These are phyloP conservation scores for Hypolimnas misippus DNA, from an alignment of 2,888 invertebrate species.

Conservation along the genomic window DNA sequence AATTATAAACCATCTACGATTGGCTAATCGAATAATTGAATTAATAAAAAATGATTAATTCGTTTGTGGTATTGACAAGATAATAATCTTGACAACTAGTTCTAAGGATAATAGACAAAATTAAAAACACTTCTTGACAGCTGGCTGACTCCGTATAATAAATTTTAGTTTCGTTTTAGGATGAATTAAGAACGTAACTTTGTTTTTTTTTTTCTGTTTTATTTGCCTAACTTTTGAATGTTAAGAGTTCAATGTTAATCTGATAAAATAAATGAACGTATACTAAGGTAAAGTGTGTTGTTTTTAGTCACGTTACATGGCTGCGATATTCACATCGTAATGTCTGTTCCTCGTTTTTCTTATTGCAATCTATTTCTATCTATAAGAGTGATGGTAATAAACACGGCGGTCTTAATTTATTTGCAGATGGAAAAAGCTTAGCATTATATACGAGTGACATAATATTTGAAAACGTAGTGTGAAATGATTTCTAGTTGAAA, in stretches of 20 bases:
- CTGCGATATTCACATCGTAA: constrained; percentile 41
- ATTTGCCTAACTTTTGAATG: constrained; percentile 1
- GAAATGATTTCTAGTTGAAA: constrained; percentile 61
- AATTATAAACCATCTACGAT: too few species aligned
- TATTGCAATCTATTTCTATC: constrained; percentile 69
- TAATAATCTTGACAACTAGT: background rate
- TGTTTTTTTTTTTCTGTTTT: background rate
- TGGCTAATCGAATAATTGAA: too few species aligned
- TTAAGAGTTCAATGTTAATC: constrained; percentile 4
- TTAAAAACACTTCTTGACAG: constrained; percentile 45
- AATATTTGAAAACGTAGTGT: constrained; percentile 22
- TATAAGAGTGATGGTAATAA: constrained; percentile 54
- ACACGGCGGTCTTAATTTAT: constrained; percentile 54
- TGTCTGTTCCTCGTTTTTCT: constrained; percentile 55
- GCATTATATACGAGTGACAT: constrained; percentile 47
- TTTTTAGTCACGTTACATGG: constrained; percentile 41
- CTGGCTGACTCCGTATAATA: constrained; percentile 49
- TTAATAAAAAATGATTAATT: too few species aligned
- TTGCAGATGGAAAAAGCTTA: constrained; percentile 63
- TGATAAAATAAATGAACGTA: constrained; percentile 6
- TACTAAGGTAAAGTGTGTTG: constrained; percentile 5
- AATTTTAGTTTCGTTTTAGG: constrained; percentile 8
- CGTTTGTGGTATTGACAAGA: too few species aligned
- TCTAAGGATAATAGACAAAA: constrained; percentile 3
- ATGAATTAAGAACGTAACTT: constrained; percentile 18